Base-by-base conservation (phyloP, 2,113 vertebrate genomes). In the Illadopsis cleaveri region DNA sequence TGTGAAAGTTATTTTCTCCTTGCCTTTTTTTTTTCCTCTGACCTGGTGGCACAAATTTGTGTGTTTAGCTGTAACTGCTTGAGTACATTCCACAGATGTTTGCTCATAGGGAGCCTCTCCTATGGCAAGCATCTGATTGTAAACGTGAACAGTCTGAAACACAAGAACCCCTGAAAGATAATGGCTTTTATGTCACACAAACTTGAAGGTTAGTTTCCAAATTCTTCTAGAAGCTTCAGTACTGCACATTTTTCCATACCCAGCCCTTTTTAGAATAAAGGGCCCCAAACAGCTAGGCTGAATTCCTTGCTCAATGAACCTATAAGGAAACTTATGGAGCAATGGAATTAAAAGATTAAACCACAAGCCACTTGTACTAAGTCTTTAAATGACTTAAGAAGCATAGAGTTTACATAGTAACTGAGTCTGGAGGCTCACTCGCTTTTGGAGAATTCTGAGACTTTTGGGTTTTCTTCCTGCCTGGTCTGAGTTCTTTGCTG, bases 331-430 rank as follows among this genome's bases (percentile, higher is more conserved):
- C 94, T 96, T 95, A 85, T 2, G 54, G 91, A 95, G 96, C 96
- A 98, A 94, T 91, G 69, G 96, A 97, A 97, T 98, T 98, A 98
- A 97, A 97, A 98, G 97, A 98, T 98, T 98, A 98, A 97, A 94
- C 86, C 72, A 89, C 93, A 90, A 96, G 90, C 92, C 85, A 97
- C 95, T 97, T 96, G 93, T 73, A 47, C 56, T 96, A 96, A 97
- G 88, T 97, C 96, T 97, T 97, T 97, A 96, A 96, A 97, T 90
- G 76, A 96, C 93, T 95, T 96, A 68, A 2, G 71, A 96, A 97
- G 94, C 91, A 89, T 66, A 80, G 82, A 82, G 94, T 97, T 98
- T 98, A 97, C 94, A 95, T 47, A 96, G 97, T 95, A 97, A 97
- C 73, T 61, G 87, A 92, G 84, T 95, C 97, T 95, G 85, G 82